Evolutionary conservation across 2,888 invertebrate species (phyloP), one percentile per base, ranked within the genome.

Genomic region (Autographa gamma): DNA sequence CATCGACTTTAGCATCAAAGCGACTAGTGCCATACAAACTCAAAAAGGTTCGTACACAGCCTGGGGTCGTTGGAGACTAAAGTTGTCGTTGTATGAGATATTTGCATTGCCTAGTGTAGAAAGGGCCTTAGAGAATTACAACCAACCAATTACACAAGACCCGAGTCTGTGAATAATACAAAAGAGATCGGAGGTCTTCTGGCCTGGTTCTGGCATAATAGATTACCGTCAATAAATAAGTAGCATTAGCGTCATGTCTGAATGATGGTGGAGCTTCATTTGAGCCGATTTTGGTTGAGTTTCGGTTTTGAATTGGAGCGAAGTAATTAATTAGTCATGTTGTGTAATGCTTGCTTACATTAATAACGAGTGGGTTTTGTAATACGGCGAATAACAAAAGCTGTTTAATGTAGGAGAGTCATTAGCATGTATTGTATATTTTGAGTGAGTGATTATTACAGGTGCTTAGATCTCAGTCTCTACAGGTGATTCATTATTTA

Each of bases 161-260:
- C 87, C 84, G 54, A 74, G 62, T 70, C 61, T 77, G 67, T 60
- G 68, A 74, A 34, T 60, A 68, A 64, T 59, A 34, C 64, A 19
- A 32, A 63, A 52, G 41, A 54, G 34, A 69, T 64, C 25, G 70
- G 34, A 69, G 89, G 65, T 86, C 84, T 85, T 60, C 31, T 54
- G 67, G 25, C 18, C 34, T 85, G 89, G 89, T 82, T 81, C 72
- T 73, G 76, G 82, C 82, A 84, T 90, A 90, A 93, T 90, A 89
- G 92, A 93, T 93, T 92, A 93, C 85, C 88, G 84, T 92, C 90
- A 93, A 93, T 93, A 93, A 93, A 94, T 93, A 92, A 93, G 90
- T 88, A 90, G 90, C 88, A 91, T 92, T 89, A 90, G 87, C 80
- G 82, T 90, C 88, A 89, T 86, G 86, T 85, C 83, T 90, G 90